These are phyloP conservation scores for Enteromius trimaculatus DNA, from an alignment of 2,797 vertebrate species.

Conservation along the genomic window DNA sequence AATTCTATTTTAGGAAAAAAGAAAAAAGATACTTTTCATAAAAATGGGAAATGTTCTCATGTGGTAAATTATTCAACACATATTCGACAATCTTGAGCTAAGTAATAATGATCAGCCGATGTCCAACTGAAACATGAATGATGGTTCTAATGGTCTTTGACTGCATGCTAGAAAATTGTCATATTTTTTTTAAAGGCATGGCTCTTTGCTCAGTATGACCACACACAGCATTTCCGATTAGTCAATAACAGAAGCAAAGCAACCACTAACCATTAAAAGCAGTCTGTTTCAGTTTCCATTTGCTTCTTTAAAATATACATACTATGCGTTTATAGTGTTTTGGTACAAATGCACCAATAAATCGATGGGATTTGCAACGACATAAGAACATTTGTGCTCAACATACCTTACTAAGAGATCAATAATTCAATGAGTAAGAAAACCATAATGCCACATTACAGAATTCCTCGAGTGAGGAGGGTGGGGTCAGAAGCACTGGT, in stretches of 20 bases:
- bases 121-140: neutral
- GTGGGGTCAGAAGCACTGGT: slow-evolving; percentile 13
- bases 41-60: too few species aligned
- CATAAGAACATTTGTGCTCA: neutral
- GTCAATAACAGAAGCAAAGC: neutral
- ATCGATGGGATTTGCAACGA: neutral
- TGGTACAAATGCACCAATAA: neutral
- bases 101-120: neutral
- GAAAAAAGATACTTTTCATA: neutral
- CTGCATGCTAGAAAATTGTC: neutral
- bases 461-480: neutral
- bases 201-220: neutral
- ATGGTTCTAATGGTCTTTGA: neutral
- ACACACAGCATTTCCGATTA: neutral
- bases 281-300: neutral
- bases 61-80: neutral
- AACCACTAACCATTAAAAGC: neutral
- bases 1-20: neutral
- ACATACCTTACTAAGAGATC: neutral
- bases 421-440: neutral
- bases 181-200: neutral
- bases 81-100: neutral
- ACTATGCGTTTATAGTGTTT: neutral
- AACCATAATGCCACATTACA: neutral
- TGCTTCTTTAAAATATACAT: neutral